phyloP scores from a whole-genome alignment of 2,888 invertebrate species.

The Zeuzera pyrina region DNA sequence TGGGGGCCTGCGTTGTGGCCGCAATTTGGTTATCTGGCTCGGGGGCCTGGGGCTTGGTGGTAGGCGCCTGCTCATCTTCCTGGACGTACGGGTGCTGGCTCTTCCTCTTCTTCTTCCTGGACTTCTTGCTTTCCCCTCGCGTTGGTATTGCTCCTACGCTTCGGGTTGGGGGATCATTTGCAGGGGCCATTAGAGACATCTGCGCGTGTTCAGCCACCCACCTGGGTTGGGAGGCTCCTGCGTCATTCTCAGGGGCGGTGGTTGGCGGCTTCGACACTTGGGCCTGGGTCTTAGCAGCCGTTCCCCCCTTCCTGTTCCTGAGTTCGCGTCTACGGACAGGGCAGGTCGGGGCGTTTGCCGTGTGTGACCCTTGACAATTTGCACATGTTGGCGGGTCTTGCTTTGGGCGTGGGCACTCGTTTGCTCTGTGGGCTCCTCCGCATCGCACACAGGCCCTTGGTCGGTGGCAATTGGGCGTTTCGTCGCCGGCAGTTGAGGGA shows the following conservation, averaged over 20 bases:
- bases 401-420: background rate
- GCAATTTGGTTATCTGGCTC: too few species aligned
- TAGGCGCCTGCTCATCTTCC: too few species aligned
- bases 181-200: background rate
- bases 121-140: too few species aligned
- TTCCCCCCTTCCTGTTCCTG: background rate
- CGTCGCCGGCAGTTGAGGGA: too few species aligned
- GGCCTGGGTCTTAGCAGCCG: background rate
- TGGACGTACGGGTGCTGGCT: too few species aligned
- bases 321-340: background rate
- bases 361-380: background rate
- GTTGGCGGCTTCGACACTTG: background rate
- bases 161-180: background rate
- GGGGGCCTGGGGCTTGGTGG: too few species aligned
- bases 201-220: background rate
- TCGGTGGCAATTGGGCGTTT: too few species aligned
- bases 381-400: background rate
- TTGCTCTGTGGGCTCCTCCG: background rate
- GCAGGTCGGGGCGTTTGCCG: background rate
- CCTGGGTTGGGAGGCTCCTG: too few species aligned
- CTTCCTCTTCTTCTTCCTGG: too few species aligned
- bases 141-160: too few species aligned
- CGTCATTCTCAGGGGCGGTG: background rate
- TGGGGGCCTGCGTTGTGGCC: too few species aligned
- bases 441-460: background rate